phyloP scores from a whole-genome alignment of 2,888 invertebrate genomes.

The Chalcis sispes region DNA sequence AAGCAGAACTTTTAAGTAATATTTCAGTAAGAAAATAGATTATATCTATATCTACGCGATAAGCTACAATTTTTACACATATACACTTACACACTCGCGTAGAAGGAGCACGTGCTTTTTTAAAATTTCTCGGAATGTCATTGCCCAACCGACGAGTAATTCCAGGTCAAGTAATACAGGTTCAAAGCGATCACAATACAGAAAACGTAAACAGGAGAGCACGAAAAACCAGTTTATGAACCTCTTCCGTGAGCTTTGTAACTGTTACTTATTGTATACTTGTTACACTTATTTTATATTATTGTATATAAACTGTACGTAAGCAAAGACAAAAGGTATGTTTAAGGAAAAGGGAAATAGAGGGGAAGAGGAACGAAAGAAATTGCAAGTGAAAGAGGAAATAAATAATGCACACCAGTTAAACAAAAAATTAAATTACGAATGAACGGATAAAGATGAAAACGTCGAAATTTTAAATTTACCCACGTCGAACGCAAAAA shows the following conservation, averaged over 20 bases:
- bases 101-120: not conserved
- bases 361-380: too few species aligned
- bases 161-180: not conserved
- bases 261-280: slow-evolving; percentile 10
- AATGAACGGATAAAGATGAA: not conserved
- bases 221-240: slow-evolving; percentile 29
- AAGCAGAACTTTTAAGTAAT: too few species aligned
- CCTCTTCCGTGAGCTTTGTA: slow-evolving; percentile 9
- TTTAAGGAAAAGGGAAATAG: not conserved
- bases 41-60: too few species aligned
- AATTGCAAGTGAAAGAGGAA: not conserved
- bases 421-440: not conserved
- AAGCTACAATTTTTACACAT: too few species aligned
- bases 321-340: slow-evolving; percentile 28
- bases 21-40: not conserved
- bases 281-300: too few species aligned
- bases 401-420: too few species aligned
- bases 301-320: too few species aligned
- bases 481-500: too few species aligned
- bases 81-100: too few species aligned
- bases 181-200: not conserved
- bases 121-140: slow-evolving; percentile 27
- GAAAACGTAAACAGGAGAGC: slow-evolving; percentile 27
- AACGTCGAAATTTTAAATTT: too few species aligned
- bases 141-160: slow-evolving; percentile 13